Base-by-base conservation (phyloP, 2,113 vertebrate genomes). In the Australoheros scitulus region DNA sequence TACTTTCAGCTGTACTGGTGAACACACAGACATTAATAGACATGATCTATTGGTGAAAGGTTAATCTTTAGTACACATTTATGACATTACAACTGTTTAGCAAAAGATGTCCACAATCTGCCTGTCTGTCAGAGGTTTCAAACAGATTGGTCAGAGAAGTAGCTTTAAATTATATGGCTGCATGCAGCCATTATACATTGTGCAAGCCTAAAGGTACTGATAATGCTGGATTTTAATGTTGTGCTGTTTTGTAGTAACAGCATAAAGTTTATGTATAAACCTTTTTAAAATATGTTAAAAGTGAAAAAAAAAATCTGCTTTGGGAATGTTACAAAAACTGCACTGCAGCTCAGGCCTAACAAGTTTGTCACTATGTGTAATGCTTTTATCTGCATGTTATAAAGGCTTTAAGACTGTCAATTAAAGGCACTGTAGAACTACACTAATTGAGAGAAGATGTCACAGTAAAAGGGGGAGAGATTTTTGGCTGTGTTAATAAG, bases 161-260 rank as follows among this genome's bases (percentile, higher is more conserved):
- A 85, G 91, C 90, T 90, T 92, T 91, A 88, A 90, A 72, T 83
- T 32, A n/a, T 84, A 36, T 81, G 90, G 88, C 91, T 91, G 89
- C 91, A 88, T 92, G 84, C 85, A 80, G 87, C 86, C 86, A 75
- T 83, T 88, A 43, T 83, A 76, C 83, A 85, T 89, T 65, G 77
- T 88, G 85, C 76, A 83, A 89, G 77, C 83, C 85, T 88, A 81
- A 93, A 92, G 94, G 94, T 95, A 95, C 93, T 90, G 68, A 89
- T 34, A 36, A 94, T 92, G 94, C 93, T 94, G 88, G 91, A 93
- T 92, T 91, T 89, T 77, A 75, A 79, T 82, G 41, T 64, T 36
- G n/a, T 92, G 90, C 86, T 86, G 83, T 93, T 91, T 43, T 75
- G 52, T 88, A 76, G 32, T 78, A 92, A 91, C 77, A 10, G 83